Evolutionary conservation across 1,140 invertebrate genomes (phyloP).

Genomic region (Nasonia giraulti): DNA sequence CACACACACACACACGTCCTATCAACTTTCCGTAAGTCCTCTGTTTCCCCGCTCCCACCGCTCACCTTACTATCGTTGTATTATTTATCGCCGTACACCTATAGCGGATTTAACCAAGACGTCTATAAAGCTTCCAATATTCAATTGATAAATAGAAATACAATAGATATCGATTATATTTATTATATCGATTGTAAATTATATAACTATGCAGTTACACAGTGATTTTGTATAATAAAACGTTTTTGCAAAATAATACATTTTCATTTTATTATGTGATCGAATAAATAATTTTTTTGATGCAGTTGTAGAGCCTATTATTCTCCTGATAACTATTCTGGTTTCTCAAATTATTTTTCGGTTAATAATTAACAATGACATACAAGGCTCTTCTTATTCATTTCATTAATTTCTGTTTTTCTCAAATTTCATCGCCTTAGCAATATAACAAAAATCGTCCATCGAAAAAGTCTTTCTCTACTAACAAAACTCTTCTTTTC

Average conservation of each 20-base stretch:
- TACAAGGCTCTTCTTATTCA: no score
- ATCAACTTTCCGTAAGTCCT: constrained; percentile 8
- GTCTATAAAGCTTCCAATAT: background rate
- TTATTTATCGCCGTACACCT: background rate
- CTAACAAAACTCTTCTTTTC: background rate
- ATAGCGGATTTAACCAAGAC: background rate
- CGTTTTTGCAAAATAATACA: constrained; percentile 40
- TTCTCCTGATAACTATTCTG: background rate
- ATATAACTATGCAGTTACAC: constrained; percentile 23
- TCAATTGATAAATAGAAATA: background rate
- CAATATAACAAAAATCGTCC: background rate
- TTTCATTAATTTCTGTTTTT: no score
- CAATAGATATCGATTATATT: background rate
- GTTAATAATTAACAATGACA: no score
- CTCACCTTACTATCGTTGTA: background rate
- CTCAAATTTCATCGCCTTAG: no score
- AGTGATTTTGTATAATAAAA: constrained; percentile 48
- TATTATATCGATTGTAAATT: constrained; percentile 15
- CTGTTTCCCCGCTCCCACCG: background rate
- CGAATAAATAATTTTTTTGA: background rate
- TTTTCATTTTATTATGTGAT: constrained; percentile 13
- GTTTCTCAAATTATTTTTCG: no score
- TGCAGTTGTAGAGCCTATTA: background rate
- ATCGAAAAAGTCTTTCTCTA: background rate
- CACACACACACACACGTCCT: no score